Base-by-base conservation (phyloP, 1,140 invertebrate genomes). In the Chironomus tepperi region DNA sequence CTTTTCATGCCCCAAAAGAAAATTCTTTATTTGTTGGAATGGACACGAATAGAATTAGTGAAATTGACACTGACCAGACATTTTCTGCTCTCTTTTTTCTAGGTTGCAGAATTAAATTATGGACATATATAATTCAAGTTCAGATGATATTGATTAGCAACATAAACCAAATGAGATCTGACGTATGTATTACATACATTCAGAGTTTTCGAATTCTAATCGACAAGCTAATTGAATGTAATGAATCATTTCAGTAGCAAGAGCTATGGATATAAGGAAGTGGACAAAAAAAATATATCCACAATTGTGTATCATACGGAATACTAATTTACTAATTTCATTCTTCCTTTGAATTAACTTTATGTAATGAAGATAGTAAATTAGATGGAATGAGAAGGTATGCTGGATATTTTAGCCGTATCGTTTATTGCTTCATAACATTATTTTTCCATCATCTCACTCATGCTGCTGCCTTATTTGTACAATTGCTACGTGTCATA, bases 61-160 rank as follows among this genome's bases (percentile, higher is more conserved):
- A 57, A 57, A 57, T 57, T 57, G 47, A 57, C 47, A 57, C 12
- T 57, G 47, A 57, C 47, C 47, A 57, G 47, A 57, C 47, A 57
- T n/a, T n/a, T 5, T 34, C 24, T 57, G 12, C n/a, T 57, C 12
- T 57, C 47, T n/a, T 57, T 57, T 57, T n/a, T n/a, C 47, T 34
- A 34, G n/a, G n/a, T 57, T n/a, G 47, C n/a, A n/a, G 47, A 57
- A 57, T 57, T 57, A 12, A 57, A 57, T 57, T 57, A 57, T 57
- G 24, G 24, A 34, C 24, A 34, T 34, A 34, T 34, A 34, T 34
- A 34, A 34, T 34, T 34, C 24, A 34, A 34, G 24, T 34, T 34
- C 24, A 34, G 24, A 34, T 34, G 24, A 34, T 34, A 34, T 34
- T 34, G 24, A 34, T 34, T 34, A 34, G 12, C 12, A 15, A 57